phyloP scores from a whole-genome alignment of 2,113 vertebrate genomes.

The Colistium nudipinnis region DNA sequence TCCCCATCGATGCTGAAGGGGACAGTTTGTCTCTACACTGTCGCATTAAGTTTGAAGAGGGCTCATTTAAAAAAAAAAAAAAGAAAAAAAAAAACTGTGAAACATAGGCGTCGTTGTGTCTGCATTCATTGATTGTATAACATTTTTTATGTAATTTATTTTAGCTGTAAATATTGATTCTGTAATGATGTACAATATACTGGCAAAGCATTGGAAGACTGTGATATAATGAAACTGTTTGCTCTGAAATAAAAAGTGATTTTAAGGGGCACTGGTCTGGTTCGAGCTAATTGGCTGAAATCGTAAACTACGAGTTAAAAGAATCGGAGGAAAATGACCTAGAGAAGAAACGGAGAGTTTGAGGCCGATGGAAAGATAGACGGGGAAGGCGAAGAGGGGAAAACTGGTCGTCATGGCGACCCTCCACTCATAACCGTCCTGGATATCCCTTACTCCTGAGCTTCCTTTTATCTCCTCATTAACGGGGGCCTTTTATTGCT shows the following conservation, averaged over 20 bases:
- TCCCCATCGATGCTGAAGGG: constrained; percentile 6
- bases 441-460: constrained; percentile 9
- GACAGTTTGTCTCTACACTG: constrained; percentile 16
- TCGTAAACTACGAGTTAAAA: not conserved
- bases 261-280: constrained; percentile 67
- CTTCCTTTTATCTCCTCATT: constrained; percentile 58
- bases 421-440: constrained; percentile 1
- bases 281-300: constrained; percentile 7
- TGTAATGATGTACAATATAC: constrained; percentile 68
- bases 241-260: constrained; percentile 83
- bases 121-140: constrained; percentile 61
- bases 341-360: not conserved
- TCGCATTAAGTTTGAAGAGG: constrained; percentile 6
- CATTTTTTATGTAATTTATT: constrained; percentile 81
- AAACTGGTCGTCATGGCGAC: constrained; percentile 30
- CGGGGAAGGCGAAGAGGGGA: not conserved
- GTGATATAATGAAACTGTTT: constrained; percentile 67
- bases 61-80: not conserved
- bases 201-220: constrained; percentile 71
- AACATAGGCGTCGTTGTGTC: constrained; percentile 49
- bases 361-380: too few relatives aligned
- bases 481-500: constrained; percentile 35
- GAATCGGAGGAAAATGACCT: not conserved
- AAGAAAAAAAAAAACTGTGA: constrained; percentile 26
- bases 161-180: constrained; percentile 80